Percentiles rank a stretch among this genome's conserved stretches.
phyloP scores from a whole-genome alignment of 2,797 vertebrate genomes.

The Enteromius argenteus region DNA sequence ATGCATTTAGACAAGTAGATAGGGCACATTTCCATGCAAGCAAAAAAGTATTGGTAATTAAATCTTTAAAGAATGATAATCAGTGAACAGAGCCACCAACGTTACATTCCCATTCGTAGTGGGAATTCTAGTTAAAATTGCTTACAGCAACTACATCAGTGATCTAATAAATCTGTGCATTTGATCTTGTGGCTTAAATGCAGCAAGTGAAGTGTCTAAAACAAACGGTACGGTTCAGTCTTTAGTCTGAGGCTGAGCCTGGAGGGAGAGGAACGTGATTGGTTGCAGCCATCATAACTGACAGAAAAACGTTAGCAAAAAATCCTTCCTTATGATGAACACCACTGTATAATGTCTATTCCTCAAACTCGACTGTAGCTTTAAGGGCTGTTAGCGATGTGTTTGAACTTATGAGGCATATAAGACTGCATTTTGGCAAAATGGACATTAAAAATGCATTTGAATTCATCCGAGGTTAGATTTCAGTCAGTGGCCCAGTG shows the following conservation, averaged over 20 bases:
- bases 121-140: not conserved
- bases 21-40: not conserved
- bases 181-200: not conserved
- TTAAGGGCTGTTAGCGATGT: constrained; percentile 38
- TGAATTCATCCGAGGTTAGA: constrained; percentile 43
- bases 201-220: constrained; percentile 8
- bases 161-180: not conserved
- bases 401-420: constrained; percentile 45
- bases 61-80: not conserved
- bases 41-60: not conserved
- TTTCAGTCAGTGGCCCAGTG: constrained; percentile 31
- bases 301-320: constrained; percentile 25
- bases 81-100: not conserved
- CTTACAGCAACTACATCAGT: not conserved
- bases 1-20: not conserved
- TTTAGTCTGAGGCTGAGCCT: constrained; percentile 5
- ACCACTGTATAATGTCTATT: constrained; percentile 11
- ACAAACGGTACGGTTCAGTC: not conserved
- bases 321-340: constrained; percentile 31
- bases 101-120: not conserved
- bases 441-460: constrained; percentile 51
- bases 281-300: constrained; percentile 36
- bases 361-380: constrained; percentile 30
- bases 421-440: constrained; percentile 37
- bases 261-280: constrained; percentile 23